A percentile compares a stretch with the other conserved stretches of the same genome.
phyloP scores from a whole-genome alignment of 2,113 vertebrate genomes.

The Beaufortia kweichowensis region DNA sequence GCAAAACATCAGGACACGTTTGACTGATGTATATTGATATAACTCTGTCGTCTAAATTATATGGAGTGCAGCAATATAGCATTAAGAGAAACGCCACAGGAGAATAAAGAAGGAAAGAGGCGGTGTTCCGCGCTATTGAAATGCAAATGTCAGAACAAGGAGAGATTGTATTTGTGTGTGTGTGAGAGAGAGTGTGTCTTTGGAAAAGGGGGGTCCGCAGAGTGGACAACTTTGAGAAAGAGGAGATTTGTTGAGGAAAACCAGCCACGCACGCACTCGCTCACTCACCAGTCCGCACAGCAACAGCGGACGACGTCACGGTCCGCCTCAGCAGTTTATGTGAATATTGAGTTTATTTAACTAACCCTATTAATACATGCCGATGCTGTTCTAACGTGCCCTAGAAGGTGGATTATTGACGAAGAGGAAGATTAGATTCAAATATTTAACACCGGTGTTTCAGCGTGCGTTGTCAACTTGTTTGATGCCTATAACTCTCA shows the following conservation, averaged over 20 bases:
- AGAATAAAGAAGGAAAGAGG: slow-evolving; percentile 55
- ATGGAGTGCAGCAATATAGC: slow-evolving; percentile 66
- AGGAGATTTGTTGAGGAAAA: slow-evolving; percentile 74
- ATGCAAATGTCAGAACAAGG: slow-evolving; percentile 84
- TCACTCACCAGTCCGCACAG: slow-evolving; percentile 53
- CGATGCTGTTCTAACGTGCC: neutral
- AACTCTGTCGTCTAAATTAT: slow-evolving; percentile 50
- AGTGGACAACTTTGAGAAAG: slow-evolving; percentile 76
- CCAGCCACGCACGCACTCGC: slow-evolving; percentile 71
- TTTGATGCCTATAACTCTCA: slow-evolving; percentile 68
- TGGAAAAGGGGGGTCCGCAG: slow-evolving; percentile 68
- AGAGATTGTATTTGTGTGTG: slow-evolving; percentile 74
- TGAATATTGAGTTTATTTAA: slow-evolving; percentile 35
- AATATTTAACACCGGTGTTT: neutral
- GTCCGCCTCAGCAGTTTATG: slow-evolving; percentile 57
- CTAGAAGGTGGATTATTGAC: slow-evolving; percentile 34
- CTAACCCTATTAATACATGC: slow-evolving; percentile 9
- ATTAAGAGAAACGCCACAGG: slow-evolving; percentile 66
- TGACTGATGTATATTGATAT: slow-evolving; percentile 9
- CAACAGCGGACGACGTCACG: slow-evolving; percentile 64
- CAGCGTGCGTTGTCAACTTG: slow-evolving; percentile 24
- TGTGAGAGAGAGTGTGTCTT: slow-evolving; percentile 56
- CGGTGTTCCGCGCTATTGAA: slow-evolving; percentile 80
- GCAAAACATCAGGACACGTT: neutral
- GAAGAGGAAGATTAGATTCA: neutral